Evolutionary conservation across 1,140 invertebrate genomes (phyloP), one percentile per base, ranked within the genome.

Genomic region (Pemphigus obesinymphae): DNA sequence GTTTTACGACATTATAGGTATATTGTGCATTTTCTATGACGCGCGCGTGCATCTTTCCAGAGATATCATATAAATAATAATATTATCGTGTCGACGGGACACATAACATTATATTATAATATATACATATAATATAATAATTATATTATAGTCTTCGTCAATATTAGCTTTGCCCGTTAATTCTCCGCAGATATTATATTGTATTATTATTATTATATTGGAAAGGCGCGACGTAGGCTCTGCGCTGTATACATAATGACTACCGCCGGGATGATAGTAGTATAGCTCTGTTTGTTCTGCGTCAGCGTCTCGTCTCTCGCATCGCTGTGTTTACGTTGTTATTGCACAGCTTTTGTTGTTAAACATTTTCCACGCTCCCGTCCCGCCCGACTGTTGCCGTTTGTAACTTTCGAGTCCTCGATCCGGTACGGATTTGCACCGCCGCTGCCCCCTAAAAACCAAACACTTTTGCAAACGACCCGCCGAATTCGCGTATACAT

Each of bases 151-250:
- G 5, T 68, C 13, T 5, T 70, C 13, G 23, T 45, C 75, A 78
- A 78, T 78, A 78, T 78, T 78, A 58, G 50, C 75, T 58, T 78
- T 78, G 13, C 40, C 37, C 68, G 40, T 70, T 70, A 70, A 70
- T 45, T 70, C 40, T 43, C 23, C 40, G 66, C n/a, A 26, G 37
- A 70, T 29, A 11, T 13, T 68, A 40, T 68, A n/a, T n/a, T n/a
- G n/a, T 40, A 40, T 68, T 40, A 66, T 66, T 68, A 40, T 68
- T 70, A 50, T 31, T 45, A 43, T 37, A 37, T 72, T 26, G 26
- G 29, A 29, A 45, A n/a, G n/a, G 8, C 70, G 58, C 29, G 26
- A 50, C 23, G 26, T 26, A 11, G n/a, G 11, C 4, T 70, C n/a
- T 43, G 37, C 13, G 2, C 6, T 61, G n/a, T 43, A 43, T 26